Percentiles rank a stretch among this genome's conserved stretches.
These are phyloP conservation scores for Syngnathoides biaculeatus DNA, from an alignment of 2,113 vertebrate genomes.

Conservation along the genomic window DNA sequence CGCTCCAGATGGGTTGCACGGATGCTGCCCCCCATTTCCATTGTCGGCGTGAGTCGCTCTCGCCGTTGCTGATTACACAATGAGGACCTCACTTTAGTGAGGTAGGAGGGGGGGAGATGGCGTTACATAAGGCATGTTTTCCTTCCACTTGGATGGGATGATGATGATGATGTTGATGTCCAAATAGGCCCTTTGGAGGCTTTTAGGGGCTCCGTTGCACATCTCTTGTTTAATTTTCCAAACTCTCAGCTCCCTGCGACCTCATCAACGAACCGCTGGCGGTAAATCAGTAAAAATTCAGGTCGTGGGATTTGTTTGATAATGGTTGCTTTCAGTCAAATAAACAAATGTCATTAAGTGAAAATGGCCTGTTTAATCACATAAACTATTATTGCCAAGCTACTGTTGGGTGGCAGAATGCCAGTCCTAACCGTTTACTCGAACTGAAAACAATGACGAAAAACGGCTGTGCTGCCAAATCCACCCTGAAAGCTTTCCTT, in stretches of 20 bases:
- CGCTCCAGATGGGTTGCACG: neutral
- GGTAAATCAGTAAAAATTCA: neutral
- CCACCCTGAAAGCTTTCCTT: too few relatives aligned
- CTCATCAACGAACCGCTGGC: neutral
- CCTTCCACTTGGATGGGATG: constrained; percentile 47
- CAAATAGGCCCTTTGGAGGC: constrained; percentile 44
- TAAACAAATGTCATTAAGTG: neutral
- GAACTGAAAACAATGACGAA: too few relatives aligned
- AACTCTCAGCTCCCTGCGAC: neutral
- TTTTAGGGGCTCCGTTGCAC: neutral
- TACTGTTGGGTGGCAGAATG: too few relatives aligned
- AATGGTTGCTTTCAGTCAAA: neutral
- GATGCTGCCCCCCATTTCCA: neutral
- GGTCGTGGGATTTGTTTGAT: neutral
- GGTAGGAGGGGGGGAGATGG: constrained; percentile 29
- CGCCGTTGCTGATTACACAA: constrained; percentile 56
- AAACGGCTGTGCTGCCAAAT: too few relatives aligned
- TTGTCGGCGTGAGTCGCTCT: constrained; percentile 41
- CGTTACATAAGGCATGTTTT: constrained; percentile 53
- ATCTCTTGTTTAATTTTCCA: neutral
- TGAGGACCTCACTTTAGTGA: constrained; percentile 44
- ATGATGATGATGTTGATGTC: constrained; percentile 43
- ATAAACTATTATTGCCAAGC: too few relatives aligned
- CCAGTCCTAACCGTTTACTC: too few relatives aligned
- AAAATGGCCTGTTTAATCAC: neutral